Evolutionary conservation across 1,140 invertebrate genomes (phyloP), one percentile per base, ranked within the genome.

Genomic region (Platyscapa corneri): DNA sequence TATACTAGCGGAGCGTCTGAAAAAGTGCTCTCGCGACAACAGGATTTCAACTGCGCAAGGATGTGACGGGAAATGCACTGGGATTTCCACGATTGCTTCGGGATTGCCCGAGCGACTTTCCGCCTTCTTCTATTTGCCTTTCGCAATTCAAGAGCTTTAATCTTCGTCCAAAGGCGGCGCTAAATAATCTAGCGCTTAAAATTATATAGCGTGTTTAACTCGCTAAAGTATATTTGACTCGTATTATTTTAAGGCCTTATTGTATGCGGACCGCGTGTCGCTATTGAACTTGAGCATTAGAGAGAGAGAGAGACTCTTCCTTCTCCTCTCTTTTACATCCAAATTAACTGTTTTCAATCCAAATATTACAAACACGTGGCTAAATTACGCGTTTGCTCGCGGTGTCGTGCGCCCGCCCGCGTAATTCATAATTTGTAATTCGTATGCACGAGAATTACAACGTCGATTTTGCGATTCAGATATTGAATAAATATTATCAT

Each of bases 11-110:
- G 18, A 37, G 23, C 39, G 42, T 42, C 12, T 39, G 16, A 42
- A 74, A 42, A 32, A 42, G 70, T 30, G 34, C 0, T 23, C 16
- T 37, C 0, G 5, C 20, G 20, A 74, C 37, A 39, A 42, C 37
- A 37, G 37, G 70, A 42, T n/a, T 74, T 42, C 27, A 27, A 37
- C 16, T 42, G 37, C 70, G 37, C 70, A 42, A 39, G 27, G 37
- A 42, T 42, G 70, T n/a, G 70, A 74, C 70, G 8, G 37, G 70
- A 74, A 74, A 74, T 74, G 37, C 70, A n/a, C 12, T n/a, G 27
- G 37, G 37, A 42, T 74, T 42, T 74, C 14, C 37, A 20, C 70
- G 37, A 74, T 42, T 42, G 23, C 70, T n/a, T 74, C 5, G 16
- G 23, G 0, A 14, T 0, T 0, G 34, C 23, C 34, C 14, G 20